These are phyloP conservation scores for Gerris lacustris DNA, from an alignment of 2,888 invertebrate species.

Conservation along the genomic window DNA sequence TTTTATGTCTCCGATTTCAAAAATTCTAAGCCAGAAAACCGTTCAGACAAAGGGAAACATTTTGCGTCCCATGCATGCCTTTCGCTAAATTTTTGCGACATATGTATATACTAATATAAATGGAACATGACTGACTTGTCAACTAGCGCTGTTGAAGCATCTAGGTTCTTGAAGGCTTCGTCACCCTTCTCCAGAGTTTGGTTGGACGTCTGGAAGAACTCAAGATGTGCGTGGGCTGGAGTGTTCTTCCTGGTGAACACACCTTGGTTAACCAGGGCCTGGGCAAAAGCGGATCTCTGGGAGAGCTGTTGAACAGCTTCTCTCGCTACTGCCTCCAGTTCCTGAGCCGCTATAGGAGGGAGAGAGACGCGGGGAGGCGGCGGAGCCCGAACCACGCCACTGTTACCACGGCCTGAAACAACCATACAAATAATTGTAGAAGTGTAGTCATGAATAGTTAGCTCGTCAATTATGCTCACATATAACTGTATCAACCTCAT, in stretches of 20 bases:
- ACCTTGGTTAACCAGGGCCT: constrained; percentile 31
- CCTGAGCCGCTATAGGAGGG: constrained; percentile 35
- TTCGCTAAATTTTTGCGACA: too few species aligned
- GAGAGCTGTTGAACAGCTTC: constrained; percentile 33
- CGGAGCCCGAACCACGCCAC: constrained; percentile 35
- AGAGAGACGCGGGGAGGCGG: constrained; percentile 36
- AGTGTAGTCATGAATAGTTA: too few species aligned
- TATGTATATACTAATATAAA: too few species aligned
- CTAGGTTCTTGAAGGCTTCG: constrained; percentile 36
- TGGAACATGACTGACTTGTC: constrained; percentile 33
- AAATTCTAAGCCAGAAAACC: too few species aligned
- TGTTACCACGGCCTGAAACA: constrained; percentile 5
- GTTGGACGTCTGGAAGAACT: constrained; percentile 37
- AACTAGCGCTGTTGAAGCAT: constrained; percentile 36
- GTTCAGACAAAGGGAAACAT: too few species aligned
- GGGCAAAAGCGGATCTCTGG: constrained; percentile 31
- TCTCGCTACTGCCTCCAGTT: constrained; percentile 34
- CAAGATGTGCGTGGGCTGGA: constrained; percentile 36
- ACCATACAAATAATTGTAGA: too few species aligned
- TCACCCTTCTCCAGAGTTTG: constrained; percentile 35
- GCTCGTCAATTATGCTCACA: too few species aligned
- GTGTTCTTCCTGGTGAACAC: constrained; percentile 34
- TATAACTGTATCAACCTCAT: too few species aligned
- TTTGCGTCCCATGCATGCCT: too few species aligned
- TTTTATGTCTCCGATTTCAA: too few species aligned